phyloP scores from a whole-genome alignment of 92 coral and sea anemone genomes.

The Bergia puertoricense region DNA sequence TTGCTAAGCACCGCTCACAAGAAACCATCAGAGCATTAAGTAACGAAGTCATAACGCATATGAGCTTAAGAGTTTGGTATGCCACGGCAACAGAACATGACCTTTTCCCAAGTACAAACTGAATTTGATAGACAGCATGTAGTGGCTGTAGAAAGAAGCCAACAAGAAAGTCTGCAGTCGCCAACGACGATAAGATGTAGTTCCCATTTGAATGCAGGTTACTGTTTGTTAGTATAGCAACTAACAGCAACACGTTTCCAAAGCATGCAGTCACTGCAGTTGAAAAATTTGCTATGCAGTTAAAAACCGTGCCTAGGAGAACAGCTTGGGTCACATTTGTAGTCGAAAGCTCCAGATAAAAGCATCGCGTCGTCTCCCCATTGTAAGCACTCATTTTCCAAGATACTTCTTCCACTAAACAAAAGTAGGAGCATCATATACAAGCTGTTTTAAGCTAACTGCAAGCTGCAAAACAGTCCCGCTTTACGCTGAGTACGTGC shows the following conservation, averaged over 20 bases:
- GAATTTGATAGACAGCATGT: constrained; percentile 16
- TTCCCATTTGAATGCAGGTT: constrained; percentile 30
- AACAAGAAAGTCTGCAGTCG: constrained; percentile 16
- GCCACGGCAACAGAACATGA: constrained; percentile 11
- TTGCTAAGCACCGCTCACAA: constrained; percentile 29
- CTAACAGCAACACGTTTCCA: background rate
- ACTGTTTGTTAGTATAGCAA: constrained; percentile 17
- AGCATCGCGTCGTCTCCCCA: constrained; percentile 6
- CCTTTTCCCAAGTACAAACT: background rate
- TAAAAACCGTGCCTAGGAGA: constrained; percentile 1
- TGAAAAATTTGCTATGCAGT: constrained; percentile 18
- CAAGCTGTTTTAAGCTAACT: background rate
- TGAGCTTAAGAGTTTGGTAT: constrained; percentile 8
- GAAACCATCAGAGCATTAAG: constrained; percentile 35
- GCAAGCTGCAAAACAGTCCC: background rate
- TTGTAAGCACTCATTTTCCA: background rate
- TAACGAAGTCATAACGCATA: background rate
- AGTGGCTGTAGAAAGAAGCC: constrained; percentile 27
- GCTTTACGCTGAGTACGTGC: background rate
- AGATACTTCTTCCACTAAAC: background rate
- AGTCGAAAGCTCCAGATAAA: background rate
- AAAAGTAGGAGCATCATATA: background rate
- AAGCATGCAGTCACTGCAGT: constrained; percentile 19
- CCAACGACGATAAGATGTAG: constrained; percentile 18
- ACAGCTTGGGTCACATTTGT: constrained; percentile 10